Conservation (phyloP, 2,113 vertebrate species). For the Piaya cayana region DNA sequence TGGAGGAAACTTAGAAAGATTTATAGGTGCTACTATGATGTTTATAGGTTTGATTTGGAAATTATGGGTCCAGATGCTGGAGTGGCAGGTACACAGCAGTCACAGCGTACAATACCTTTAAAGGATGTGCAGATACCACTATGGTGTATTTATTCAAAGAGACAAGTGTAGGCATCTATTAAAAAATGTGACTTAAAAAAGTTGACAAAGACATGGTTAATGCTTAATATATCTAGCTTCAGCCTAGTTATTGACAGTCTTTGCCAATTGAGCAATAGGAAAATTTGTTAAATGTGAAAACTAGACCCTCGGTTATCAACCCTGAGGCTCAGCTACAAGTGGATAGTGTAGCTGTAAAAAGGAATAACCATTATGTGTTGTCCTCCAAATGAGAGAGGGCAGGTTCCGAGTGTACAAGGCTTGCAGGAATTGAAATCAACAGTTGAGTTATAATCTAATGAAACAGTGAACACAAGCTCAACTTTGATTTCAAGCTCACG, state of each 20-base stretch:
- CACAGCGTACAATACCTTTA: not conserved
- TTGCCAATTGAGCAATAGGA: not conserved
- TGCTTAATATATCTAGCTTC: not conserved
- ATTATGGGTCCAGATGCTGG: not conserved
- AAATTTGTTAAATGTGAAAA: constrained; percentile 20
- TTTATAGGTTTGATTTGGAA: not conserved
- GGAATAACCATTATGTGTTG: not conserved
- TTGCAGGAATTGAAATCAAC: constrained; percentile 5
- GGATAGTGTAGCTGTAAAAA: not conserved
- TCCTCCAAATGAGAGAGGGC: constrained; percentile 2
- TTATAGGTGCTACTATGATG: not conserved
- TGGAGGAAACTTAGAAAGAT: not conserved
- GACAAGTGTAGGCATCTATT: not conserved
- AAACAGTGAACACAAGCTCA: not conserved
- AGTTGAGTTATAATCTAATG: not conserved
- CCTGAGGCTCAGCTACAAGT: not conserved
- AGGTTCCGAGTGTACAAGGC: not conserved
- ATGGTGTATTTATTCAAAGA: not conserved
- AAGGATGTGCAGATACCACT: not conserved
- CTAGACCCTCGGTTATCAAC: not conserved
- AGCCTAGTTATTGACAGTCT: not conserved
- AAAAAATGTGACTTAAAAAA: not conserved
- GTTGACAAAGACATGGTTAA: not conserved
- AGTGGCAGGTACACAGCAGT: not conserved
- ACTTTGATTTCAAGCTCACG: not conserved